phyloP scores from a whole-genome alignment of 2,888 invertebrate genomes.

The Hololepta plana region DNA sequence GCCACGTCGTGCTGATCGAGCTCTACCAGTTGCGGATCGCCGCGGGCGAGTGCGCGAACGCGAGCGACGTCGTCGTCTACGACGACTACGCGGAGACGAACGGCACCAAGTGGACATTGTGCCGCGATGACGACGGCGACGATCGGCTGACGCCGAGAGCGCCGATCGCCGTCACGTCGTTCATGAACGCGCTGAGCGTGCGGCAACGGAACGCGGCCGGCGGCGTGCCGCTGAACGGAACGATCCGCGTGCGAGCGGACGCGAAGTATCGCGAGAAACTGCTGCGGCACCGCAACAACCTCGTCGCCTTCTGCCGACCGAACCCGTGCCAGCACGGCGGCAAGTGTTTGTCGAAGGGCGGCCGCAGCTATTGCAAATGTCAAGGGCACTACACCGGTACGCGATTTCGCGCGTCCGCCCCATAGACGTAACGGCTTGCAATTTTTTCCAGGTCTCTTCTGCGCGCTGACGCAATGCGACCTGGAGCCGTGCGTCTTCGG shows the following conservation, averaged over 20 bases:
- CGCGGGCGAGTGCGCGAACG: conserved; percentile 20
- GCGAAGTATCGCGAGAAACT: conserved; percentile 45
- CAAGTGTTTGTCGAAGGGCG: conserved; percentile 40
- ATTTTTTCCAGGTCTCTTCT: conserved; percentile 46
- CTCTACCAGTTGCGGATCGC: conserved; percentile 29
- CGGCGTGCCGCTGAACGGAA: conserved; percentile 40
- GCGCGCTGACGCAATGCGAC: conserved; percentile 58
- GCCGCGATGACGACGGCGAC: conserved; percentile 26
- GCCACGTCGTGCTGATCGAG: conserved; percentile 31
- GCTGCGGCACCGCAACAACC: conserved; percentile 36
- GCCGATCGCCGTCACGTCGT: conserved; percentile 44
- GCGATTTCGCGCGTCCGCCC: conserved; percentile 10
- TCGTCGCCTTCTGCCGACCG: conserved; percentile 49
- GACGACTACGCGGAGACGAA: conserved; percentile 56
- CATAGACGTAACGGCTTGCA: background rate
- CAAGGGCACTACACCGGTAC: conserved; percentile 54
- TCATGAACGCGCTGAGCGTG: conserved; percentile 44
- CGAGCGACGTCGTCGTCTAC: conserved; percentile 24
- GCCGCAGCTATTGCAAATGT: conserved; percentile 47
- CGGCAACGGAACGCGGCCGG: conserved; percentile 30
- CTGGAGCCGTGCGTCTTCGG: conserved; percentile 50
- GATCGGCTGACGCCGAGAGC: conserved; percentile 20
- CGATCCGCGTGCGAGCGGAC: conserved; percentile 42
- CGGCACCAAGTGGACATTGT: conserved; percentile 51
- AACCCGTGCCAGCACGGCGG: conserved; percentile 58